phyloP scores from a whole-genome alignment of 2,113 vertebrate species.

The Percina caprodes region DNA sequence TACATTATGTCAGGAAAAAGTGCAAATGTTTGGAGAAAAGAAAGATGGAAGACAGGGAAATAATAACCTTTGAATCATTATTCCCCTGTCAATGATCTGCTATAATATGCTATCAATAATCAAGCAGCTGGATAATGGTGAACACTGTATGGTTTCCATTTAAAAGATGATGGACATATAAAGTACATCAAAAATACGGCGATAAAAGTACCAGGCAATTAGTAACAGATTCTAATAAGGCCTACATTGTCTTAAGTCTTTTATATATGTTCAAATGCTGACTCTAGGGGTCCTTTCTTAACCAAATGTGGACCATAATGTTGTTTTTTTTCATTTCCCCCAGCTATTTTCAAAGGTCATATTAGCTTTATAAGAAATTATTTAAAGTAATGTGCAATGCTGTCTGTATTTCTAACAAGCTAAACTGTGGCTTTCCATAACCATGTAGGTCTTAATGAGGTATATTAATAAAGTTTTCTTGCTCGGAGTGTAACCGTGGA shows the following conservation, averaged over 20 bases:
- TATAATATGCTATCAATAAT: too few relatives aligned
- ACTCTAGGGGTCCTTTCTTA: not conserved
- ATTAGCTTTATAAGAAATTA: too few relatives aligned
- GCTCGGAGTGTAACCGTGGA: not conserved
- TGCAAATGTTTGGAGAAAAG: not conserved
- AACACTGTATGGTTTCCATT: not conserved
- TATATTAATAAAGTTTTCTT: not conserved
- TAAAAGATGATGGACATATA: not conserved
- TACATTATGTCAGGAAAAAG: too few relatives aligned
- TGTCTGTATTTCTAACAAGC: not conserved
- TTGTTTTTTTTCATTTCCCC: not conserved
- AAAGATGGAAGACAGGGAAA: not conserved
- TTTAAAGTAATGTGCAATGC: not conserved
- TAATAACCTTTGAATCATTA: not conserved
- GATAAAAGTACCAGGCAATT: too few relatives aligned
- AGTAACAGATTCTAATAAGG: not conserved
- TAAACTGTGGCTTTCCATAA: not conserved
- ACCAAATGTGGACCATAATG: not conserved
- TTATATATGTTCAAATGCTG: not conserved
- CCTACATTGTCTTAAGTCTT: not conserved
- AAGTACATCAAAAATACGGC: too few relatives aligned
- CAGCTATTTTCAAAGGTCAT: not conserved
- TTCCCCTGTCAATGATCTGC: not conserved
- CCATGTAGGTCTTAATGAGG: not conserved
- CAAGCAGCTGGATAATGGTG: not conserved